A percentile compares a stretch with the other conserved stretches of the same genome.
These are phyloP conservation scores for Eidolon helvum DNA, from an alignment of 2,113 vertebrate species.

Conservation along the genomic window DNA sequence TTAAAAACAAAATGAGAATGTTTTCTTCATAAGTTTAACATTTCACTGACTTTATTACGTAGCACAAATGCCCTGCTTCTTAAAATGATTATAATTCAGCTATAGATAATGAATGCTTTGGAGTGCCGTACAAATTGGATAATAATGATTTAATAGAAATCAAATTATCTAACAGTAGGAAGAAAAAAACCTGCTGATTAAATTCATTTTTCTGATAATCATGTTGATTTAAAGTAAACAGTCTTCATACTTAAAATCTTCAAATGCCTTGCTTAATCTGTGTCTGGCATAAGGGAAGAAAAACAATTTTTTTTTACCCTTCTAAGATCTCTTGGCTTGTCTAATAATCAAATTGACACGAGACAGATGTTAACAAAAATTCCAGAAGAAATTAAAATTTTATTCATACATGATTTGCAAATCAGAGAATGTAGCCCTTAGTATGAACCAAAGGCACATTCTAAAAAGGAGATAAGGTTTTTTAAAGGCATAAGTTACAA, in stretches of 20 bases:
- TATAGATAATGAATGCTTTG: conserved; percentile 46
- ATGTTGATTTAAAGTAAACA: conserved; percentile 17
- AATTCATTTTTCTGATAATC: conserved; percentile 41
- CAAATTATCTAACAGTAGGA: neutral
- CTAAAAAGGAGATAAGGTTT: neutral
- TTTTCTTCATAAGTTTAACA: conserved; percentile 32
- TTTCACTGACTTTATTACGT: conserved; percentile 36
- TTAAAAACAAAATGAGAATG: conserved; percentile 60
- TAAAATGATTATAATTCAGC: conserved; percentile 40
- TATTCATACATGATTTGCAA: neutral
- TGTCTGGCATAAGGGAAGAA: neutral
- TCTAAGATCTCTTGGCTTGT: neutral
- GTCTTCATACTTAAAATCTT: neutral
- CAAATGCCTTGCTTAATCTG: neutral
- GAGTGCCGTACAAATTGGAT: conserved; percentile 35
- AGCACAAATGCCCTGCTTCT: conserved; percentile 8
- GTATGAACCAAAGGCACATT: neutral
- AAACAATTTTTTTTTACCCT: neutral
- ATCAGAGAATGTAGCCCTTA: neutral
- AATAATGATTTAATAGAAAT: conserved; percentile 53
- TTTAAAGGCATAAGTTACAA: neutral
- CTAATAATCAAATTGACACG: neutral
- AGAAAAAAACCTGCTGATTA: conserved; percentile 39
- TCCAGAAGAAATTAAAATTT: neutral
- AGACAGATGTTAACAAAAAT: neutral